A percentile compares a stretch with the other conserved stretches of the same genome.
These are phyloP conservation scores for Hydropsyche betteni DNA, from an alignment of 2,888 invertebrate species.

Conservation along the genomic window DNA sequence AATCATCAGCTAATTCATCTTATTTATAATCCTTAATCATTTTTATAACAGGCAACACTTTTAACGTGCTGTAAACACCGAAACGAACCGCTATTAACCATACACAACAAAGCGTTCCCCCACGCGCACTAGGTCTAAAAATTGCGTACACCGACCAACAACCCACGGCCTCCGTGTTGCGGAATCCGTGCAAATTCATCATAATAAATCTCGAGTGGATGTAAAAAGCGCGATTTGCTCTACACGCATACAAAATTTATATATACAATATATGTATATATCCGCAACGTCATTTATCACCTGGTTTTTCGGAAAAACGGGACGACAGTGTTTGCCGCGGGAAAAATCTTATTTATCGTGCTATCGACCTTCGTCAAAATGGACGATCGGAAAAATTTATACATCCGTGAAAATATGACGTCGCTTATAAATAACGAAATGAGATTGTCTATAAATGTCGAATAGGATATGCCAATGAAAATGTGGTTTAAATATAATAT, in stretches of 20 bases:
- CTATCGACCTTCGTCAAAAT: not conserved
- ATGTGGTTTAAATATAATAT: too few species aligned
- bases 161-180: not conserved
- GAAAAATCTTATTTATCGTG: not conserved
- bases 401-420: not conserved
- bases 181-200: constrained; percentile 23
- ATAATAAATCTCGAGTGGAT: constrained; percentile 40
- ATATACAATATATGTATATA: constrained; percentile 33
- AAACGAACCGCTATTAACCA: too few species aligned
- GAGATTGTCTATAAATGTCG: not conserved
- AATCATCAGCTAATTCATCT: too few species aligned
- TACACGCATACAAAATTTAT: constrained; percentile 14
- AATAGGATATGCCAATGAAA: too few species aligned
- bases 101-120: too few species aligned
- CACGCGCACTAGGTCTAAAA: too few species aligned
- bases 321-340: not conserved
- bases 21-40: too few species aligned
- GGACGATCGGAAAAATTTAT: not conserved
- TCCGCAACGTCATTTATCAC: constrained; percentile 42
- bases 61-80: too few species aligned
- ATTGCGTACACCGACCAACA: not conserved
- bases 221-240: constrained; percentile 33
- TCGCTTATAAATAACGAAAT: too few species aligned
- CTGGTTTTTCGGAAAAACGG: constrained; percentile 31
- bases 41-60: too few species aligned